A percentile compares a stretch with the other conserved stretches of the same genome.
phyloP scores from a whole-genome alignment of 2,797 vertebrate genomes.

The Hydrolagus colliei region DNA sequence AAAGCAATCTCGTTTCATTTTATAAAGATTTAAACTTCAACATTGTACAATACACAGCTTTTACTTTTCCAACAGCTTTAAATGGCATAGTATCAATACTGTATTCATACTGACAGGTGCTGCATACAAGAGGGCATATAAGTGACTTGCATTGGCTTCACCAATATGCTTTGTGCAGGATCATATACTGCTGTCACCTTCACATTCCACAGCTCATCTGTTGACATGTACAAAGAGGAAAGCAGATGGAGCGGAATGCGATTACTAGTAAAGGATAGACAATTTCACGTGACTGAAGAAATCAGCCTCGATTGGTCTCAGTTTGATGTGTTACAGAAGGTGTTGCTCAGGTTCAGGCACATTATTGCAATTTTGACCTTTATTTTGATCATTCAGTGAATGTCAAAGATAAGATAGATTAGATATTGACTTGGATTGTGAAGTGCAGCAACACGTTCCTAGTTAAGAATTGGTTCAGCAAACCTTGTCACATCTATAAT shows the following conservation, averaged over 20 bases:
- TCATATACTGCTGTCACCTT: neutral
- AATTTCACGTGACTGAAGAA: neutral
- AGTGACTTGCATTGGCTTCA: neutral
- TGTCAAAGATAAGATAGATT: conserved; percentile 29
- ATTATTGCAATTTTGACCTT: conserved; percentile 19
- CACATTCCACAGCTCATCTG: neutral
- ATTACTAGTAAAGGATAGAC: neutral
- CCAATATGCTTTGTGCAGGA: neutral
- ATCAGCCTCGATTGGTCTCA: neutral
- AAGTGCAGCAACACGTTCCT: conserved; percentile 22
- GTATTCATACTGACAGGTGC: neutral
- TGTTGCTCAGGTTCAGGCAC: neutral
- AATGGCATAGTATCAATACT: neutral
- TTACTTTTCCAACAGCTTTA: neutral
- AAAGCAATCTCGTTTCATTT: neutral
- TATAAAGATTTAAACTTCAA: neutral
- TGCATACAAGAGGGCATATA: neutral
- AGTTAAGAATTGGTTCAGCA: conserved; percentile 15
- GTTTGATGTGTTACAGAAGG: conserved; percentile 9
- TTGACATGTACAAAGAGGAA: neutral
- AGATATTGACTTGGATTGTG: conserved; percentile 29
- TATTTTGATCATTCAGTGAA: conserved; percentile 25
- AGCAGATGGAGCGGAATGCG: conserved; percentile 4
- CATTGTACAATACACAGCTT: neutral
- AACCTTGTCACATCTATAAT: conserved; percentile 15